Percentiles rank a stretch among this genome's conserved stretches.
Conservation (phyloP, 2,797 vertebrate species). For the Orestias chungarensis region DNA sequence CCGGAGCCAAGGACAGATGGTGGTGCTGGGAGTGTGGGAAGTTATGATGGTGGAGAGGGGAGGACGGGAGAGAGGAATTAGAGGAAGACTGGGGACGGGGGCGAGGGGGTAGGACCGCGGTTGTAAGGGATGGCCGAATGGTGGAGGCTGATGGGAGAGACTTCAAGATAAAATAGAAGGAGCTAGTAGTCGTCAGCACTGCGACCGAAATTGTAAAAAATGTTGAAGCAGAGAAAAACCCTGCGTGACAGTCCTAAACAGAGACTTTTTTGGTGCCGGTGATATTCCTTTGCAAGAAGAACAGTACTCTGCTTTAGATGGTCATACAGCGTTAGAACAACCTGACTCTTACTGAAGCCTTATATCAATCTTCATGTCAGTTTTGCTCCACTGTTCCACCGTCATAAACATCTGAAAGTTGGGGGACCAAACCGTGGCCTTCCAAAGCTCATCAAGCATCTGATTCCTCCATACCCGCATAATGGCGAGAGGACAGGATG, state of each 20-base stretch:
- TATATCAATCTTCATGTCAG: conserved; percentile 1
- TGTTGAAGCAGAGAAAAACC: too few relatives aligned
- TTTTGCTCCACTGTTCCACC: neutral
- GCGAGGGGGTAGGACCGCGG: conserved; percentile 73
- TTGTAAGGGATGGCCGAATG: conserved; percentile 76
- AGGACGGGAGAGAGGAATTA: conserved; percentile 54
- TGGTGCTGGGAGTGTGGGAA: conserved; percentile 38
- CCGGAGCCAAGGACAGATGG: conserved; percentile 27
- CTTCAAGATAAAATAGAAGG: conserved; percentile 4
- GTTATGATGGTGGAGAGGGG: conserved; percentile 19
- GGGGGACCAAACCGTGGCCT: neutral
- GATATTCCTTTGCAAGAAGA: conserved; percentile 25
- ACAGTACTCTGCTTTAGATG: neutral
- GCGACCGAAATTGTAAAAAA: neutral
- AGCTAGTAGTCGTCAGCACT: neutral
- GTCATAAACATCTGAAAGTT: neutral
- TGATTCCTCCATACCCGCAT: conserved; percentile 1
- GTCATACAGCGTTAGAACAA: neutral
- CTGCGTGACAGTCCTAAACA: neutral
- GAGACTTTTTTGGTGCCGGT: neutral
- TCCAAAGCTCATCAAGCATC: neutral
- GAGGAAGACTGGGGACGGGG: conserved; percentile 61
- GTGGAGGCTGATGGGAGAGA: conserved; percentile 42
- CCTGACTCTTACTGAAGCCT: conserved; percentile 5
- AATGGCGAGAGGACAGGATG: neutral